Evolutionary conservation across 2,888 invertebrate species (phyloP), one percentile per base, ranked within the genome.

Genomic region (Leucophora obtusa): DNA sequence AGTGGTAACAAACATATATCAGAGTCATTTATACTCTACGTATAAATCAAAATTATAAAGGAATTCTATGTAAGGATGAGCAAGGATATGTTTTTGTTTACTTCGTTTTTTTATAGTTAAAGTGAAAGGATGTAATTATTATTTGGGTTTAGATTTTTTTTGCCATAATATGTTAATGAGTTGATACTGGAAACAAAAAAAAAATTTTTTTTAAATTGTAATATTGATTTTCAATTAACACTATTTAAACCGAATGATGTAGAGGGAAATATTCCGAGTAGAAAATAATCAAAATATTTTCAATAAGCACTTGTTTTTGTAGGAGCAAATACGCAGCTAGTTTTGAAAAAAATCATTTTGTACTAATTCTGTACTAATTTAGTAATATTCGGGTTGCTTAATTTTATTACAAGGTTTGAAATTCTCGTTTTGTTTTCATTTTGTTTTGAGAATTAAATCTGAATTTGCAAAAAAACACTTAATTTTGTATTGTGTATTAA

Each of bases 141-240:
- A n/a, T 21, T 21, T 56, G 24, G 11, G n/a, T 38, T 38, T 21
- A 21, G 21, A 3, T 21, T 35, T 7, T 28, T 28, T 28, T 28
- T 24, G 17, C 38, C 38, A 54, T 1, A 33, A 9, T 58, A 47
- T 58, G 33, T 18, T 62, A 62, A 62, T 62, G 60, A 47, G 47
- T 15, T 62, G n/a, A 62, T 2, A 8, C 8, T 47, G 14, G 15
- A n/a, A 47, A 47, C 0, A 3, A 47, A 47, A 5, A 47, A 47
- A 24, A 24, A 10, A 28, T 28, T 28, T 3, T n/a, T 6, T 28
- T 28, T 28, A 38, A 38, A 38, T 11, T 11, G 11, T 11, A 11
- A 11, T 38, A 38, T 9, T 38, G 14, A 17, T 15, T 35, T 33
- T 14, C 8, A 21, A 43, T 62, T 62, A 62, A 62, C 60, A 47